These are phyloP conservation scores for Drosophila takahashii DNA, from an alignment of 1,140 invertebrate species.

Conservation along the genomic window DNA sequence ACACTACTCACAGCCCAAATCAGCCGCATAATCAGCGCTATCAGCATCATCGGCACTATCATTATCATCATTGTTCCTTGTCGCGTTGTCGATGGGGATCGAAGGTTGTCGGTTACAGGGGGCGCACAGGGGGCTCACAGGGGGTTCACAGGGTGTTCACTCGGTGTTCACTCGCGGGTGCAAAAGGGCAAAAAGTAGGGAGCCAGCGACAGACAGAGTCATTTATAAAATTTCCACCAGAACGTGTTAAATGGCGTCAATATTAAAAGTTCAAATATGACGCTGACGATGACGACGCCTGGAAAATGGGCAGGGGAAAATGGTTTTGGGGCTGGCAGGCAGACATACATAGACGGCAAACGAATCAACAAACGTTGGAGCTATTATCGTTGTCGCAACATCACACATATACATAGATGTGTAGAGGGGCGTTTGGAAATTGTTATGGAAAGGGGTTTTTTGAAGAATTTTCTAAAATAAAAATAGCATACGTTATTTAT, in stretches of 20 bases:
- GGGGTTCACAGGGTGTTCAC: not conserved
- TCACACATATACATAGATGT: constrained; percentile 86
- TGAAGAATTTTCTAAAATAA: no score
- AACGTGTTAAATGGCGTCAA: constrained; percentile 95
- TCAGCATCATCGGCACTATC: constrained; percentile 15
- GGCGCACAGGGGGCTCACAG: not conserved
- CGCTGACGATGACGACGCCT: constrained; percentile 91
- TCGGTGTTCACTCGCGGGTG: no score
- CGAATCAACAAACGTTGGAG: constrained; percentile 92
- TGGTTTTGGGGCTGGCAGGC: constrained; percentile 90
- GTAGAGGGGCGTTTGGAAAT: not conserved
- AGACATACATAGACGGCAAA: constrained; percentile 96
- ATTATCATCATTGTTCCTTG: constrained; percentile 15
- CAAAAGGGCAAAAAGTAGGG: not conserved
- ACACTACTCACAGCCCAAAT: constrained; percentile 5
- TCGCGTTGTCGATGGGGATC: constrained; percentile 14
- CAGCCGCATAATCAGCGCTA: constrained; percentile 22
- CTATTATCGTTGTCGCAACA: constrained; percentile 92
- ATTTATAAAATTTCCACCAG: constrained; percentile 89
- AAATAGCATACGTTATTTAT: no score
- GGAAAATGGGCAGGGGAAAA: constrained; percentile 87
- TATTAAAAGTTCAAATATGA: constrained; percentile 84
- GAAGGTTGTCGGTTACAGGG: constrained; percentile 1
- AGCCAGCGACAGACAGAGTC: constrained; percentile 58
- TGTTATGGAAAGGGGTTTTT: not conserved